A percentile compares a stretch with the other conserved stretches of the same genome.
phyloP scores from a whole-genome alignment of 2,888 invertebrate species.

The Dioctria rufipes region DNA sequence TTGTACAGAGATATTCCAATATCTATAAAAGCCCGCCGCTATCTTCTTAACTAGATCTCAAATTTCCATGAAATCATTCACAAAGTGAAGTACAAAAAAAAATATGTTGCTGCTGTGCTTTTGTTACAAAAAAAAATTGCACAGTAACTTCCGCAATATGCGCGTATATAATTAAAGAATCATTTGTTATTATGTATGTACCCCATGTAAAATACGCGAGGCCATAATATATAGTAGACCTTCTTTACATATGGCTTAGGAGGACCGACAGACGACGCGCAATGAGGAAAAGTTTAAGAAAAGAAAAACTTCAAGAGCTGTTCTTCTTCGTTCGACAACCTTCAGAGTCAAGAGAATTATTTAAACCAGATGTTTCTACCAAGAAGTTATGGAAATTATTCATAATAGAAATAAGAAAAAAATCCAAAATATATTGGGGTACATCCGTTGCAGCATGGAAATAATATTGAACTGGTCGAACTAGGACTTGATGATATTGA shows the following conservation, averaged over 20 bases:
- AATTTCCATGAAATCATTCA: constrained; percentile 42
- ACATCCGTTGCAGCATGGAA: constrained; percentile 19
- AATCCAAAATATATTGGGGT: not conserved
- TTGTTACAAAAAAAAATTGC: constrained; percentile 10
- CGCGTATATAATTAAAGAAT: constrained; percentile 41
- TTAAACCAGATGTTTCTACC: constrained; percentile 39
- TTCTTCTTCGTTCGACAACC: constrained; percentile 44
- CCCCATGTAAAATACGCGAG: not conserved
- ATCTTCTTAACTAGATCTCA: constrained; percentile 39
- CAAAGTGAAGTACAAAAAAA: not conserved
- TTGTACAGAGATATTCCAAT: constrained; percentile 5
- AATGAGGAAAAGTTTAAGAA: not conserved
- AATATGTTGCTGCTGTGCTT: constrained; percentile 14
- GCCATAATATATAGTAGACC: too few species aligned
- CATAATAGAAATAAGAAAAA: not conserved
- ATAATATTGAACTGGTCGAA: not conserved
- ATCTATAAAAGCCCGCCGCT: constrained; percentile 19
- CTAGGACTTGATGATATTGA: not conserved
- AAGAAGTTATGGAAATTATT: constrained; percentile 10
- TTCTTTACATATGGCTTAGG: too few species aligned
- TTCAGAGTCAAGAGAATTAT: constrained; percentile 29
- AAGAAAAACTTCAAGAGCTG: constrained; percentile 26
- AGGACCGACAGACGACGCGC: not conserved
- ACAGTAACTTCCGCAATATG: constrained; percentile 31
- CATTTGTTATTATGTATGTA: constrained; percentile 18